These are phyloP conservation scores for Diploscapter pachys DNA, from an alignment of 1,140 invertebrate species.

Conservation along the genomic window DNA sequence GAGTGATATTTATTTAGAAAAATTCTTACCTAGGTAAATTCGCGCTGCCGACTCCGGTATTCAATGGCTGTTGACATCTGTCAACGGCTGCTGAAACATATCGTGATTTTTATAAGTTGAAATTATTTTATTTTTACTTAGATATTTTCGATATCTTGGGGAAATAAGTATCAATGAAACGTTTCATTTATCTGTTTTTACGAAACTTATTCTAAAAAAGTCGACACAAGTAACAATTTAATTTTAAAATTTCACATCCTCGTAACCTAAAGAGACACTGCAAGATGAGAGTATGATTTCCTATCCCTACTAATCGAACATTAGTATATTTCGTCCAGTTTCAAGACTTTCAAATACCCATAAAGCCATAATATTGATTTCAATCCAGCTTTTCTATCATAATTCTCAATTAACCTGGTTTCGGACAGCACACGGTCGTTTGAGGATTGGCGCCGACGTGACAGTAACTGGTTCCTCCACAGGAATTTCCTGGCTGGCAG, in stretches of 20 bases:
- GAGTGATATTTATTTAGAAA: not conserved
- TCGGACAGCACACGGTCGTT: conserved; percentile 56
- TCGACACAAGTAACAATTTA: no score
- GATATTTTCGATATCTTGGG: no score
- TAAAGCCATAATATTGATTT: not conserved
- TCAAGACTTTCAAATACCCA: not conserved
- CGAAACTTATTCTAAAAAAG: no score
- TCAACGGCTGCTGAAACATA: conserved; percentile 45
- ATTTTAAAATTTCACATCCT: no score
- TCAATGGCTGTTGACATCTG: conserved; percentile 53
- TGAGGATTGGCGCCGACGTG: conserved; percentile 50
- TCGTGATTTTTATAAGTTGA: no score
- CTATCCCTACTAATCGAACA: not conserved
- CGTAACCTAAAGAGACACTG: no score
- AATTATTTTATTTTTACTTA: no score
- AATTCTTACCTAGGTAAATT: conserved; percentile 44
- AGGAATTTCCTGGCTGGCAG: conserved; percentile 48
- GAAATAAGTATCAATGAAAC: no score
- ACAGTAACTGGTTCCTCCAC: conserved; percentile 50
- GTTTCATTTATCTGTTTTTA: no score
- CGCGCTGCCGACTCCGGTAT: conserved; percentile 51
- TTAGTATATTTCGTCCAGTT: not conserved
- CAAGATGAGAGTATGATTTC: no score
- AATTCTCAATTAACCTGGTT: conserved; percentile 41
- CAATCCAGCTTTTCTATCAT: not conserved